Conservation (phyloP, 1,140 invertebrate species). For the Lasioglossum baleicum region DNA sequence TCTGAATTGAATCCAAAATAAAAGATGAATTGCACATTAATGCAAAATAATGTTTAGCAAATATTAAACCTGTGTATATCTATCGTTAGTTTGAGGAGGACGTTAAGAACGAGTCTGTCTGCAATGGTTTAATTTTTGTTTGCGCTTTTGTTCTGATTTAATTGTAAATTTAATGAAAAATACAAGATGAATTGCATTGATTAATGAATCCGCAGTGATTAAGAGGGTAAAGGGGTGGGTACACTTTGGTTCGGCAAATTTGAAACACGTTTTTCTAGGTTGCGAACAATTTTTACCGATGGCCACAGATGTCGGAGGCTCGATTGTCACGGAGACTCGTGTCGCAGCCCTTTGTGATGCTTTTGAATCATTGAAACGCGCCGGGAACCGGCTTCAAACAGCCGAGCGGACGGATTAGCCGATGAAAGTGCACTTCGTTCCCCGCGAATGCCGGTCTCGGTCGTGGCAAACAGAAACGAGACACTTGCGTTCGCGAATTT, state of each 20-base stretch:
- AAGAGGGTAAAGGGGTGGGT: too few relatives aligned
- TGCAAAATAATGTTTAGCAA: too few relatives aligned
- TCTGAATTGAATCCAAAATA: too few relatives aligned
- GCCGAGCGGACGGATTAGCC: slow-evolving; percentile 36
- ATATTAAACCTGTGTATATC: too few relatives aligned
- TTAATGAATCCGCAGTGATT: too few relatives aligned
- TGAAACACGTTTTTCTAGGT: not conserved
- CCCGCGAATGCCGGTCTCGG: slow-evolving; percentile 10
- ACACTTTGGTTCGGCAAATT: not conserved
- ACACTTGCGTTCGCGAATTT: not conserved
- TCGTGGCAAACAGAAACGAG: slow-evolving; percentile 32
- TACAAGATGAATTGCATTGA: too few relatives aligned
- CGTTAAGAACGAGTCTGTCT: too few relatives aligned
- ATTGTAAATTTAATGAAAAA: too few relatives aligned
- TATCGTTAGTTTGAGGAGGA: too few relatives aligned
- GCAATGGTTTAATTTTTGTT: too few relatives aligned
- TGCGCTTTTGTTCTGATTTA: too few relatives aligned
- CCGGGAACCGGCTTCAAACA: slow-evolving; percentile 6
- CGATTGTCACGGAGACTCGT: not conserved
- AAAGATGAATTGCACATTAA: too few relatives aligned
- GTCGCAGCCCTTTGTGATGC: slow-evolving; percentile 2
- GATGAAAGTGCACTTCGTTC: slow-evolving; percentile 32
- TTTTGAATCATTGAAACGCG: slow-evolving; percentile 18
- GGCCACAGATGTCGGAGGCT: not conserved
- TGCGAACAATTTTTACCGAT: not conserved